These are phyloP conservation scores for Tauraco erythrolophus DNA, from an alignment of 2,113 vertebrate species.

Conservation along the genomic window DNA sequence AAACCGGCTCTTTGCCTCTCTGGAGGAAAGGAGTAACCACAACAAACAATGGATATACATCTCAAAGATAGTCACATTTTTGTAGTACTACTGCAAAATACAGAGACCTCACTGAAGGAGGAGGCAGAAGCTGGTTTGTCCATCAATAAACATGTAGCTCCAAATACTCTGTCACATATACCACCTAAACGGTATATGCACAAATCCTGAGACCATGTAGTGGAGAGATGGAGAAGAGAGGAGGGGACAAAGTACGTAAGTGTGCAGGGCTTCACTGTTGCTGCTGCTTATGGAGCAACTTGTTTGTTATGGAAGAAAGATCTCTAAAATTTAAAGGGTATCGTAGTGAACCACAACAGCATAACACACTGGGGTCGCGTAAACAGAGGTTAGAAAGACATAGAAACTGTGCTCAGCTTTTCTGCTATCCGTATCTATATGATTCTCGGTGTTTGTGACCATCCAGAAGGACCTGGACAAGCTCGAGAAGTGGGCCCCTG, in stretches of 20 bases:
- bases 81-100: not conserved
- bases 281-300: not conserved
- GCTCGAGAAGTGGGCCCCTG: too few species aligned
- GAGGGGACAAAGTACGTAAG: not conserved
- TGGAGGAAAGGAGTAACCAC: not conserved
- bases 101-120: not conserved
- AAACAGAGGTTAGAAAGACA: not conserved
- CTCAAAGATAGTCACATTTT: not conserved
- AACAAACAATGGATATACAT: not conserved
- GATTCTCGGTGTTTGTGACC: not conserved
- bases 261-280: not conserved
- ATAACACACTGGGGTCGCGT: not conserved
- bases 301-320: not conserved
- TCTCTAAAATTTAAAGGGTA: not conserved
- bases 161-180: not conserved
- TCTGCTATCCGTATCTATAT: accelerated
- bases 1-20: accelerated
- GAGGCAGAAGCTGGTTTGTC: not conserved
- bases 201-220: not conserved
- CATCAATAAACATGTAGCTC: not conserved
- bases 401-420: not conserved
- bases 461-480: too few species aligned
- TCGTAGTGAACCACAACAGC: not conserved
- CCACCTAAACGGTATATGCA: not conserved
- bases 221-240: not conserved